Base-by-base conservation (phyloP, 2,797 vertebrate species). In the Esox masquinongy region DNA sequence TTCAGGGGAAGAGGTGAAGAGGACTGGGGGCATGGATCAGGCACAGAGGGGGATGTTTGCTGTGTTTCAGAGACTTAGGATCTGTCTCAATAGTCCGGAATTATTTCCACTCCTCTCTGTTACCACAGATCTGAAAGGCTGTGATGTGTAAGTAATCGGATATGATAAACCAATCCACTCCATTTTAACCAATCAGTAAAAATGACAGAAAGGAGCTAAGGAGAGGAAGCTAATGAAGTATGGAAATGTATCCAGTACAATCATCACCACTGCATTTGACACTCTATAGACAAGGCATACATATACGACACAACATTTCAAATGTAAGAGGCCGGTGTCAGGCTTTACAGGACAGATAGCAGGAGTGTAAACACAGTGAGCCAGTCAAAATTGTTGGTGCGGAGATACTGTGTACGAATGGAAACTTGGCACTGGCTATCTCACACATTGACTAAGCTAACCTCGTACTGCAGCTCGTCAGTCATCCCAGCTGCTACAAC, bases 401-500 rank as follows among this genome's bases (percentile, higher is more conserved):
- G 16, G 39, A 70, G 14, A 49, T 63, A 47, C 19, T 64, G 68
- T 70, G 31, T 43, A 53, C 43, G 43, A 74, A 71, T 73, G 56
- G 59, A 66, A 71, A 17, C n/a, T 74, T 26, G 11, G 19, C 1
- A 36, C 63, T 76, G 47, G 59, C 22, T 47, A 34, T 22, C 50
- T 70, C 56, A 74, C 56, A 73, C 56, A 73, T 72, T 68, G 0
- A 71, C 70, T 75, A 71, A 79, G 61, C 11, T 8, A 7, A 71
- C 61, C 59, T 74, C 59, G 70, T 76, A 68, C 74, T 74, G 66
- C 74, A 79, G 81, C 16, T 50, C 56, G 0, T 2, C 39, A 70
- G 75, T 77, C 76, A 77, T 50, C 75, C 56, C 78, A 73, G 77
- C 85, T 86, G 80, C 79, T 78, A 29, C 82, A 76, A 79, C 73